These are phyloP conservation scores for Cotesia glomerata DNA, from an alignment of 1,140 invertebrate species.

Conservation along the genomic window DNA sequence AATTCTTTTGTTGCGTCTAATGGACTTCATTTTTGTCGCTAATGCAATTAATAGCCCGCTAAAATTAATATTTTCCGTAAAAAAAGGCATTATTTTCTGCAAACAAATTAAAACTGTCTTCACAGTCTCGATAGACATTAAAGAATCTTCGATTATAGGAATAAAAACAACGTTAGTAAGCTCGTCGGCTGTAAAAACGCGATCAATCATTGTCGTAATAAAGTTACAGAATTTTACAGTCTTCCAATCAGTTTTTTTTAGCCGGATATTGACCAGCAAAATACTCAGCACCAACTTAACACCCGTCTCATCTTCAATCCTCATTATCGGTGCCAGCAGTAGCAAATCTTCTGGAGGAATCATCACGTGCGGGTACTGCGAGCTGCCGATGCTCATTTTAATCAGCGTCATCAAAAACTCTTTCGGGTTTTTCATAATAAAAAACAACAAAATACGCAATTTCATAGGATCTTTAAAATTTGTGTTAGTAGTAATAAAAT, in stretches of 20 bases:
- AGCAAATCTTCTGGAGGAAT: conserved; percentile 43
- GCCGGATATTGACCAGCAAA: conserved; percentile 27
- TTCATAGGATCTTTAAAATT: conserved; percentile 33
- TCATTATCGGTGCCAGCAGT: conserved; percentile 43
- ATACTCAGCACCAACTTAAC: conserved; percentile 20
- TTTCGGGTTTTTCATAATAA: conserved; percentile 45
- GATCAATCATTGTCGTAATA: conserved; percentile 31
- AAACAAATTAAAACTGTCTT: conserved; percentile 32
- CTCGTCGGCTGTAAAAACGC: conserved; percentile 35
- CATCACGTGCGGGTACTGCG: conserved; percentile 38
- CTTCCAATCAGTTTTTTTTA: conserved; percentile 34
- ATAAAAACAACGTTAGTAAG: conserved; percentile 47
- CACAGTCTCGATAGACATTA: conserved; percentile 29
- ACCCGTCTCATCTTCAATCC: conserved; percentile 35
- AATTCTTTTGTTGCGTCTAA: conserved; percentile 26
- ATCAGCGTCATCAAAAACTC: conserved; percentile 45
- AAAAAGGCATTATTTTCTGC: conserved; percentile 20
- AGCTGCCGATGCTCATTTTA: conserved; percentile 44
- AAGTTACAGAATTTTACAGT: conserved; percentile 39
- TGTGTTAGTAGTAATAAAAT: conserved; percentile 43
- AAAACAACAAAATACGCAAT: conserved; percentile 42
- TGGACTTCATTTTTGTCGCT: conserved; percentile 37
- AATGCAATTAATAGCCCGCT: conserved; percentile 22
- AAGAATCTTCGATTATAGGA: conserved; percentile 37
- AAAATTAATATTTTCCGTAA: conserved; percentile 19